Evolutionary conservation across 2,113 vertebrate genomes (phyloP).

Genomic region (Epinephelus moara): DNA sequence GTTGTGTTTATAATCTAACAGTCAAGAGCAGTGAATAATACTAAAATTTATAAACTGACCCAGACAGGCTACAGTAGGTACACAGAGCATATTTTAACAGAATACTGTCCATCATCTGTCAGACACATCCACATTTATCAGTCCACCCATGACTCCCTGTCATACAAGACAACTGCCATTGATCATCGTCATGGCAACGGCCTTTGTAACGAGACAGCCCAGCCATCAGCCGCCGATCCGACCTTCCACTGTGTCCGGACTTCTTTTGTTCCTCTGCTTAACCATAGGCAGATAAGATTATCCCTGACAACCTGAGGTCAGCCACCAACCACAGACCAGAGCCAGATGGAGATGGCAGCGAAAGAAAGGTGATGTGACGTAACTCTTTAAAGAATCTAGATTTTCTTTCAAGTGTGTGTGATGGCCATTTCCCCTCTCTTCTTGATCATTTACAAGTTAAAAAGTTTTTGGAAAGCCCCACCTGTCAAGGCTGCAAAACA

Average conservation of each 20-base stretch:
- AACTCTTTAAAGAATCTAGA: background rate
- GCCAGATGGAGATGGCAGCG: background rate
- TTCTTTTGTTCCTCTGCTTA: conserved; percentile 12
- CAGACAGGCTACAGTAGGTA: background rate
- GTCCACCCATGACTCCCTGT: background rate
- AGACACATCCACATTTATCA: conserved; percentile 17
- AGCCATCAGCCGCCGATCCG: background rate
- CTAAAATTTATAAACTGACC: background rate
- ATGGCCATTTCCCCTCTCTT: background rate
- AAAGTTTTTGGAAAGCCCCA: background rate
- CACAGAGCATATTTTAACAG: background rate
- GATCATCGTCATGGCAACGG: conserved; percentile 10
- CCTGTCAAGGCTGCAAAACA: background rate
- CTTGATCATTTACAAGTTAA: background rate
- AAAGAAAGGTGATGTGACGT: background rate
- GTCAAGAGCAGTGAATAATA: background rate
- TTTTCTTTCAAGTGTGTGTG: background rate
- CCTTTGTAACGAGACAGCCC: conserved; percentile 7
- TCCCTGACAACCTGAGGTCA: conserved; percentile 1
- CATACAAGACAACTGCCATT: conserved; percentile 6
- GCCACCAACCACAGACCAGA: conserved; percentile 2
- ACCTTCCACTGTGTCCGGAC: background rate
- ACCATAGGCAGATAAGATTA: background rate
- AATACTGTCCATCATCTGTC: conserved; percentile 9
- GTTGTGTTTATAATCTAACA: too few relatives aligned